phyloP scores from a whole-genome alignment of 2,113 vertebrate species.

The Melozone crissalis region DNA sequence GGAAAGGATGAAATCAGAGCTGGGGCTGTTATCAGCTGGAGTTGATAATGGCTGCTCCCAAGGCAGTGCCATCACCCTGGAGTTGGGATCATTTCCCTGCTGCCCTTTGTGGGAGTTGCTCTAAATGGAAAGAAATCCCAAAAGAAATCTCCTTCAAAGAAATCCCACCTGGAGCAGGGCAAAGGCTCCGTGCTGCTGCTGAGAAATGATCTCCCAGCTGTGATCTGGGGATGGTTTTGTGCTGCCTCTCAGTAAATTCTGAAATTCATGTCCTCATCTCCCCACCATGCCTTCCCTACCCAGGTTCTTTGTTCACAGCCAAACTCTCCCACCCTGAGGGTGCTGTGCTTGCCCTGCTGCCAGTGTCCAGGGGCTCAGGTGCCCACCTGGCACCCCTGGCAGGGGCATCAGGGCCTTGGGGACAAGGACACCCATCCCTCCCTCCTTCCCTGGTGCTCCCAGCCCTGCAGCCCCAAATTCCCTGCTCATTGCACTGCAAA shows the following conservation, averaged over 20 bases:
- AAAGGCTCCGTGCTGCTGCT: not conserved
- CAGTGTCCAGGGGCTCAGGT: not conserved
- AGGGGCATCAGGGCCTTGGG: not conserved
- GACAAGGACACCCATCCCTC: not conserved
- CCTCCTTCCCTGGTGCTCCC: not conserved
- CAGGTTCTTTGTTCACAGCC: not conserved
- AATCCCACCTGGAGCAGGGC: not conserved
- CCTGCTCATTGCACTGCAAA: not conserved
- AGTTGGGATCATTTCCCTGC: not conserved
- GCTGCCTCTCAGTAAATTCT: not conserved
- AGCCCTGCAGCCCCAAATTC: not conserved
- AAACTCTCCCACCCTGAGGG: not conserved
- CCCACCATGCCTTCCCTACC: not conserved
- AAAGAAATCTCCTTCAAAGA: not conserved
- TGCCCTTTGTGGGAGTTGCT: not conserved
- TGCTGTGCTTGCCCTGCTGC: not conserved
- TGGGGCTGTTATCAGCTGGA: rapidly evolving
- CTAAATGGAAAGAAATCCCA: not conserved
- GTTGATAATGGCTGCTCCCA: not conserved
- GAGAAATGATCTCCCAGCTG: not conserved
- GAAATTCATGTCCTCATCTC: not conserved
- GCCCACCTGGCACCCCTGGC: not conserved
- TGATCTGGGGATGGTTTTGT: not conserved
- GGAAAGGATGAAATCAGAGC: not conserved
- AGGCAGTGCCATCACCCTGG: not conserved